Evolutionary conservation across 2,113 vertebrate species (phyloP), one percentile per base, ranked within the genome.

Genomic region (Syngnathoides biaculeatus): DNA sequence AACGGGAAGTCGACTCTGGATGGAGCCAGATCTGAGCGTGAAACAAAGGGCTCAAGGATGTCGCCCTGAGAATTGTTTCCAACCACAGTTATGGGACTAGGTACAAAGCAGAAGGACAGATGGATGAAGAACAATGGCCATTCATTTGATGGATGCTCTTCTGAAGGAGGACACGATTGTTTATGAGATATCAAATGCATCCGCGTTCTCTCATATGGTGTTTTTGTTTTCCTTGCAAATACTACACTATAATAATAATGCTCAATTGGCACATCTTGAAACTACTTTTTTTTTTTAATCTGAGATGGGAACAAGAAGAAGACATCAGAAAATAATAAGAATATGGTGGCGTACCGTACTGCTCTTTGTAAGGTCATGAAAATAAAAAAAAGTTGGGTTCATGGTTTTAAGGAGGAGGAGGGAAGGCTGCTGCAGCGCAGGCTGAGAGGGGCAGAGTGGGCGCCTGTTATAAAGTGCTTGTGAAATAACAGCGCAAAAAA

Each of bases 21-120:
- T 64, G 73, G 53, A 64, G 78, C 79, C 71, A 72, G 84, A 82
- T 79, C 79, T 71, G 77, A 64, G 73, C 75, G 77, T 79, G 72
- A 84, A 83, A 87, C 73, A 77, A 75, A 82, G 43, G 52, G 75
- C 79, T 72, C 26, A 66, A 73, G 69, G 63, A 72, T 45, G 71
- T 53, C 43, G 38, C 62, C 55, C 30, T 50, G 82, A 80, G 75
- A 76, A 74, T 78, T 76, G 68, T 60, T 76, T 65, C 61, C 65
- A 22, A 48, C 65, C 65, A 72, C 13, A 73, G 73, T 73, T 67
- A 64, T 13, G 67, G 65, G 45, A 66, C 76, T 72, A 38, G 65
- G 67, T 43, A 79, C 70, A 60, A 14, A 13, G 48, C 65, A 74
- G 75, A 56, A 56, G 39, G n/a, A 42, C 39, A 62, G 59, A 71